Evolutionary conservation across 2,888 invertebrate species (phyloP), one percentile per base, ranked within the genome.

Genomic region (Agriopis aurantiaria): DNA sequence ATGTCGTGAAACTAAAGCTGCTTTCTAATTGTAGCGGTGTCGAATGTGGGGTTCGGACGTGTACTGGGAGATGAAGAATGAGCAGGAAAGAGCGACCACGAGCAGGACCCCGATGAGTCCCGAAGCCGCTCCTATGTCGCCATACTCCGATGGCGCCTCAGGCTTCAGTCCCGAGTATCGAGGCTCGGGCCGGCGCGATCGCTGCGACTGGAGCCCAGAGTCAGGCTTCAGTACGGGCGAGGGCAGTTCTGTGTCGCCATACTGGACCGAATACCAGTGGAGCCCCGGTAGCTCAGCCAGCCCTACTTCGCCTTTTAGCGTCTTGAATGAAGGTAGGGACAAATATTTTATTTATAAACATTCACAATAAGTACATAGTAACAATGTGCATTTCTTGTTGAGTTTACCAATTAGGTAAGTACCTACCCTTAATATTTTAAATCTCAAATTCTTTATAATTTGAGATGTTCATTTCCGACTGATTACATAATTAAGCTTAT

Each of bases 201-300:
- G 84, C 57, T 88, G 85, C 82, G 93, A 94, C 66, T 91, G 92
- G 91, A 94, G 94, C 73, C 93, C 94, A 0, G 92, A 93, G 71
- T 94, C 94, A 0, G 90, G 90, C 0, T 75, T 89, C 11, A 86
- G 91, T 74, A 84, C 88, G 3, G 90, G 91, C 3, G 91, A 92
- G 64, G 83, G 88, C 5, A 88, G 88, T 70, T 83, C 85, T 4
- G 78, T 86, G 10, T 92, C 93, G 3, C 88, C 91, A 0, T 82
- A 88, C 65, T 88, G 91, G 87, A 88, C 87, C 10, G 90, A 92
- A 14, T 95, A 92, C 72, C 94, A 95, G 75, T 95, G 95, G 95
- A 95, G 95, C 75, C 95, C 95, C 0, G 88, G 88, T 40, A 95
- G 95, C 80, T 91, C 93, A 12, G 87, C 89, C 8, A 91, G 95